Evolutionary conservation across 2,888 invertebrate species (phyloP), one percentile per base, ranked within the genome.

Genomic region (Cheilosia vernalis): DNA sequence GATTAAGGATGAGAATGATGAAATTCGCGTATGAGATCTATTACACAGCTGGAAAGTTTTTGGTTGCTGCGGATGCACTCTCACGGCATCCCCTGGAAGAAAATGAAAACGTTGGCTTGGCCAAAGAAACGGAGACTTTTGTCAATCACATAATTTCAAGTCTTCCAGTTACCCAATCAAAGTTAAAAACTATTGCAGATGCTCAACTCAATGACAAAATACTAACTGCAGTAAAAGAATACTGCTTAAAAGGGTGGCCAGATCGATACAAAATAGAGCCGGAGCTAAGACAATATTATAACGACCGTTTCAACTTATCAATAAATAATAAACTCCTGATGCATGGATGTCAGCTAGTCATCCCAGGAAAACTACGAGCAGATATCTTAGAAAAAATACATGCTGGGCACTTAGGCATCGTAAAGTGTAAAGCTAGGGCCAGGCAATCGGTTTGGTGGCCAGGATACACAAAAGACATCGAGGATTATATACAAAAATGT

Each of bases 21-120:
- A 67, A 67, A 19, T 87, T 87, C 73, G 70, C 73, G 9, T 58
- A 84, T 21, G 56, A 56, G 24, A 78, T 88, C 33, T 66, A 69
- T 19, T 87, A 81, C 61, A 87, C 58, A 10, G 69, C 84, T 49
- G 82, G 85, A 4, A 85, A 80, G 51, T 87, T 79, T 61, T 60
- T 87, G 33, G 70, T 80, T 64, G 86, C 86, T 55, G 87, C 81
- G 5, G 84, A 87, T 74, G 83, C 87, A 19, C 73, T 87, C 63
- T 84, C 83, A 13, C 53, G 80, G 13, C 37, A 69, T 27, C 77
- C 51, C 7, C 30, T 40, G 15, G 40, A 40, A 40, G 15, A 40
- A 13, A 40, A 40, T 40, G 40, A 40, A 40, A 40, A 40, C 30
- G 2, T 6, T 30, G 30, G 30, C 30, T 30, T 30, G 7, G 30